These are phyloP conservation scores for Beris morrisii DNA, from an alignment of 2,888 invertebrate species.

Conservation along the genomic window DNA sequence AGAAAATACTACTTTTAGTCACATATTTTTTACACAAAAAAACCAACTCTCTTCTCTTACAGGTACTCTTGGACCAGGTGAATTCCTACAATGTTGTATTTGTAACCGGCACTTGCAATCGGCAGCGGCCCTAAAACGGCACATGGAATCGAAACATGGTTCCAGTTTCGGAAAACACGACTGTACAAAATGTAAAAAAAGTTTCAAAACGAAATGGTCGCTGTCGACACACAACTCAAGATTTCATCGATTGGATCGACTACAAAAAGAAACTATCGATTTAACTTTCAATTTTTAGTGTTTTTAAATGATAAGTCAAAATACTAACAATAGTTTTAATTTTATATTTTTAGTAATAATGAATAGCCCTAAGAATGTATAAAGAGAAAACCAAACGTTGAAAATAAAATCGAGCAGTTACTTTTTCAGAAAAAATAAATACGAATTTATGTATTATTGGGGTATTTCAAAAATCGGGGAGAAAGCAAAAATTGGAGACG, in stretches of 20 bases:
- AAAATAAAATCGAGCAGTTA: neutral
- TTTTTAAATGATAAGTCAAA: neutral
- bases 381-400: no score
- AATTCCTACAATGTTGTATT: slow-evolving; percentile 47
- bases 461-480: no score
- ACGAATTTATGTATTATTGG: no score
- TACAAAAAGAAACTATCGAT: slow-evolving; percentile 50
- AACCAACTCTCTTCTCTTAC: neutral
- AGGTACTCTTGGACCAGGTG: slow-evolving; percentile 37
- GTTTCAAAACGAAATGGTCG: slow-evolving; percentile 56
- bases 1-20: no score
- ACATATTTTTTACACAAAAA: no score
- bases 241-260: slow-evolving; percentile 51
- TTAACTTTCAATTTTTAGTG: slow-evolving; percentile 44
- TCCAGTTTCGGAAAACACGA: slow-evolving; percentile 49
- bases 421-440: neutral
- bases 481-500: no score
- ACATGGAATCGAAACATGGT: slow-evolving; percentile 53
- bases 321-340: neutral
- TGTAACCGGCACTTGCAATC: slow-evolving; percentile 52
- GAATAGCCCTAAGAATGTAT: neutral
- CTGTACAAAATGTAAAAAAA: slow-evolving; percentile 51
- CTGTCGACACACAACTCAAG: slow-evolving; percentile 55
- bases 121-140: slow-evolving; percentile 50
- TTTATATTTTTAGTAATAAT: neutral